Base-by-base conservation (phyloP, 2,888 invertebrate genomes). In the Nymphalis urticae region DNA sequence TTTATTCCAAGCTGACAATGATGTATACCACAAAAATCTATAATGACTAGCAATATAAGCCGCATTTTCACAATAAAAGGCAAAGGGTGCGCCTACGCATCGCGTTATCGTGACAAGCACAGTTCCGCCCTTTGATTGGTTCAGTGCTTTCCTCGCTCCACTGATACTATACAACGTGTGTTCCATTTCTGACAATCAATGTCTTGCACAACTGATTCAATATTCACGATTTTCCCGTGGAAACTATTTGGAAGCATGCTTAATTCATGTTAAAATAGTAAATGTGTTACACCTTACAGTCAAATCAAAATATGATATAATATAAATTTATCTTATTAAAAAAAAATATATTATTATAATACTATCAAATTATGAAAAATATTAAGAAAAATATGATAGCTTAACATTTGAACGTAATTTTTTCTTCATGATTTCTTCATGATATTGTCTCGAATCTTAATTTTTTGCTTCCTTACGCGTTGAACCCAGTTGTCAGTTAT, bases 121-220 rank as follows among this genome's bases (percentile, higher is more conserved):
- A 90, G 87, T 89, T 90, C 90, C 90, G 90, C 82, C 82, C 83
- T 87, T 88, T 86, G 84, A 89, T 83, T 82, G 85, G 83, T 77
- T 79, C 80, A 79, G 75, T 80, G 82, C 75, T 77, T 80, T 84
- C 79, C 81, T 80, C 85, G 90, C 84, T 85, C 84, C 86, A 90
- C 80, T 86, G 87, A 79, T 71, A 80, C 75, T 77, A 79, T 81
- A 84, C 76, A 79, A 79, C 77, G 73, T 76, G 78, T 75, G 76
- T 74, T 72, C 73, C 73, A 72, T 71, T 77, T 78, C 76, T 75
- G 80, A 85, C 82, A 83, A 82, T 84, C 76, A 78, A 77, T 58
- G 42, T 77, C 80, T 90, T 88, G 86, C 88, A 83, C 85, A 88
- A 89, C 81, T 81, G 76, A 74, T 56, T 48, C 19, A 27, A 64